Percentiles rank a stretch among this genome's conserved stretches.
Conservation (phyloP, 2,113 vertebrate species). For the Lophotis ruficrista region DNA sequence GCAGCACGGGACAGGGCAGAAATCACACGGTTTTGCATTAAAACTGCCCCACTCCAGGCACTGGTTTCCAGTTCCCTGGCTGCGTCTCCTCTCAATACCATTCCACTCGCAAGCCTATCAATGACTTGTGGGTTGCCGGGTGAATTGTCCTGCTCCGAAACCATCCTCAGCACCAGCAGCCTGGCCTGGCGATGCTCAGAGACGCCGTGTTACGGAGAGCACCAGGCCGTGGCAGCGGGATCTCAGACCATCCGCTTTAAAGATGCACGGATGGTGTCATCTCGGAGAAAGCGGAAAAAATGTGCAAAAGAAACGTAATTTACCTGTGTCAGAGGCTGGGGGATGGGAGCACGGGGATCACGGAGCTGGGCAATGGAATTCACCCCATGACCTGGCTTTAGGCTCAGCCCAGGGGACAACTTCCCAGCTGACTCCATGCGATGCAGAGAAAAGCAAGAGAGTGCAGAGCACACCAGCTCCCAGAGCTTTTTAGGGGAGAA, state of each 20-base stretch:
- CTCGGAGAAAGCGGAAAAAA: not conserved
- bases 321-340: not conserved
- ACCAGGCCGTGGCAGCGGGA: rapidly evolving
- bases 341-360: not conserved
- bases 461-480: not conserved
- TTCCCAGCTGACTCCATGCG: not conserved
- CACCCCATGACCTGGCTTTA: not conserved
- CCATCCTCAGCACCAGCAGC: not conserved
- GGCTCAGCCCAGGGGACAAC: not conserved
- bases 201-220: rapidly evolving
- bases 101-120: not conserved
- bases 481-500: not conserved
- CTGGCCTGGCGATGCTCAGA: not conserved
- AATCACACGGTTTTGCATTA: not conserved
- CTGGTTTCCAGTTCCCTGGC: not conserved
- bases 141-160: not conserved
- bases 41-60: not conserved
- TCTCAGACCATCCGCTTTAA: not conserved
- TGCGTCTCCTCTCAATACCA: not conserved
- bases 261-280: not conserved
- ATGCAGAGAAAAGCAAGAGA: not conserved
- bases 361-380: not conserved
- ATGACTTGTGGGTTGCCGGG: not conserved
- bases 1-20: not conserved
- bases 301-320: not conserved